phyloP scores from a whole-genome alignment of 64 coral and sea anemone species.

The Stylophora pistillata region DNA sequence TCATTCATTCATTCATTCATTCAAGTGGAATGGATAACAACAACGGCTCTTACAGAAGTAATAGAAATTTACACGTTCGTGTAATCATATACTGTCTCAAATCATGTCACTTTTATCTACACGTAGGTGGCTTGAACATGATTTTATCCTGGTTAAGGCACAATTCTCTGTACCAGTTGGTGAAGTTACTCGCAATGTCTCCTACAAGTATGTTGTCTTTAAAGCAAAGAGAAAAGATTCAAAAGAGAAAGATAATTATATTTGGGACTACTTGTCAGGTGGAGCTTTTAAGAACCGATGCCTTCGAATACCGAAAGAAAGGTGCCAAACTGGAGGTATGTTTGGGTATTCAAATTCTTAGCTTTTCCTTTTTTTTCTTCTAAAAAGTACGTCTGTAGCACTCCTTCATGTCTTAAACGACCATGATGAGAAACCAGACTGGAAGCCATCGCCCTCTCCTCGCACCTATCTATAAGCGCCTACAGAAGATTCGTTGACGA shows the following conservation, averaged over 20 bases:
- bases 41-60: too few relatives aligned
- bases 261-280: not conserved
- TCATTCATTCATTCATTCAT: too few relatives aligned
- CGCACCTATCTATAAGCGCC: too few relatives aligned
- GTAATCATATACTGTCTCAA: too few relatives aligned
- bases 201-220: conserved; percentile 9
- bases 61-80: too few relatives aligned
- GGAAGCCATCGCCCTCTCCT: too few relatives aligned
- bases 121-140: not conserved
- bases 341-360: not conserved
- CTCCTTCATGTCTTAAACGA: too few relatives aligned
- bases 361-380: not conserved
- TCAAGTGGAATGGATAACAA: too few relatives aligned
- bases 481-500: too few relatives aligned
- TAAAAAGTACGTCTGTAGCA: too few relatives aligned
- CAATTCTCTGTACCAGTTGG: not conserved
- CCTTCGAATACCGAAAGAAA: not conserved
- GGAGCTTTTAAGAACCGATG: not conserved
- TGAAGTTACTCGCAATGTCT: not conserved
- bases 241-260: not conserved
- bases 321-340: not conserved
- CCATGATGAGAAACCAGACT: too few relatives aligned
- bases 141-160: conserved; percentile 2
- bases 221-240: not conserved
- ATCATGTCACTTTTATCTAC: too few relatives aligned